Evolutionary conservation across 1,140 invertebrate species (phyloP), one percentile per base, ranked within the genome.

Genomic region (Vollenhovia emeryi): DNA sequence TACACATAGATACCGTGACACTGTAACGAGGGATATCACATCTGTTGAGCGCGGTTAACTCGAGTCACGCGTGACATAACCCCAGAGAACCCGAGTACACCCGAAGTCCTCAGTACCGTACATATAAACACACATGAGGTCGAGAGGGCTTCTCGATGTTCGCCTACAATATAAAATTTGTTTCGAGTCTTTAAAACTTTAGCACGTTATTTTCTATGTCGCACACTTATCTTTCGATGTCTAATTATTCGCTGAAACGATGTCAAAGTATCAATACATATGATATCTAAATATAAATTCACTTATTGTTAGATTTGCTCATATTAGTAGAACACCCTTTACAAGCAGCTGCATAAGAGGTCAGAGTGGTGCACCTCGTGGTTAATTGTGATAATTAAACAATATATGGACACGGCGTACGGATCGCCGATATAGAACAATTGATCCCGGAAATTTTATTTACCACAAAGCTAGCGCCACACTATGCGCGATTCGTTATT

Each of bases 21-120:
- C 57, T 75, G n/a, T 52, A 40, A 64, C 9, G 21, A 69, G 15
- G 66, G 60, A 57, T 27, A 30, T 21, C 15, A 43, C 73, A 55
- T 27, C 27, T 59, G 50, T 76, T 76, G 88, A 87, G 88, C 76
- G 88, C 84, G 87, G 87, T 88, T 86, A 5, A 59, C 33, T 86
- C 62, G 64, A 40, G 43, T 36, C n/a, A 13, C 7, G 6, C n/a
- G 13, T 71, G 74, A 86, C 24, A 71, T 89, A 87, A 83, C 1
- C 4, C 76, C 75, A 33, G 45, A 30, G 4, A 6, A 66, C 21
- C 36, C 87, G 86, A 87, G 71, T 4, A 0, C 9, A 36, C 1
- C 21, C 87, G 87, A 88, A 79, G 15, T 27, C 0, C 6, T 74
- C 86, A 85, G 82, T 80, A 80, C 27, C 75, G 87, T 85, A 85